phyloP scores from a whole-genome alignment of 2,888 invertebrate species.

The Caenorhabditis afra region DNA sequence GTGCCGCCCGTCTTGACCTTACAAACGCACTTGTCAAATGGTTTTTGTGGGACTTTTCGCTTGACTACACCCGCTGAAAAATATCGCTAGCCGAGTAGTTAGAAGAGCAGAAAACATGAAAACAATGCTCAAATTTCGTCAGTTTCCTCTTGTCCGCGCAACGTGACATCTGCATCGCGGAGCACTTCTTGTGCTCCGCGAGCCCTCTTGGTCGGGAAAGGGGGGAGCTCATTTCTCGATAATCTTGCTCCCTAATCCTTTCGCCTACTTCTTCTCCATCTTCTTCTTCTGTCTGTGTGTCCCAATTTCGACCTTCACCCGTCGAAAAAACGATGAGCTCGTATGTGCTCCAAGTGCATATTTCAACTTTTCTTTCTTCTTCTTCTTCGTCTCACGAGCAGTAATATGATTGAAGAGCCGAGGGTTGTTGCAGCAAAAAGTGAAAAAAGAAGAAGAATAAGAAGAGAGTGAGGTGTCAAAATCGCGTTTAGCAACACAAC shows the following conservation, averaged over 20 bases:
- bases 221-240: slow-evolving; percentile 3
- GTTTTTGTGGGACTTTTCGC: background rate
- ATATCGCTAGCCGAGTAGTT: background rate
- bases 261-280: background rate
- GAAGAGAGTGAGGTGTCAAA: slow-evolving; percentile 40
- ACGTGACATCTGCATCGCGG: background rate
- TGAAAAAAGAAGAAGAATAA: too few species aligned
- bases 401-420: slow-evolving; percentile 47
- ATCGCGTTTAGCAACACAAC: slow-evolving; percentile 52
- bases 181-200: background rate
- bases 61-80: background rate
- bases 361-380: background rate
- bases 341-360: slow-evolving; percentile 24
- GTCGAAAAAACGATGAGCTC: background rate
- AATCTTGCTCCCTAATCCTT: background rate
- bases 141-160: background rate
- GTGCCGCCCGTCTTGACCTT: too few species aligned
- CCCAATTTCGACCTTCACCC: background rate
- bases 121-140: slow-evolving; percentile 19
- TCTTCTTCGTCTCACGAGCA: background rate
- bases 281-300: background rate
- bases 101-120: slow-evolving; percentile 4
- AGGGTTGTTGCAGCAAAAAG: slow-evolving; percentile 1
- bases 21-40: too few species aligned
- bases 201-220: background rate